Base-by-base conservation (phyloP, 2,888 invertebrate genomes). In the Stenolophus ochropezus region DNA sequence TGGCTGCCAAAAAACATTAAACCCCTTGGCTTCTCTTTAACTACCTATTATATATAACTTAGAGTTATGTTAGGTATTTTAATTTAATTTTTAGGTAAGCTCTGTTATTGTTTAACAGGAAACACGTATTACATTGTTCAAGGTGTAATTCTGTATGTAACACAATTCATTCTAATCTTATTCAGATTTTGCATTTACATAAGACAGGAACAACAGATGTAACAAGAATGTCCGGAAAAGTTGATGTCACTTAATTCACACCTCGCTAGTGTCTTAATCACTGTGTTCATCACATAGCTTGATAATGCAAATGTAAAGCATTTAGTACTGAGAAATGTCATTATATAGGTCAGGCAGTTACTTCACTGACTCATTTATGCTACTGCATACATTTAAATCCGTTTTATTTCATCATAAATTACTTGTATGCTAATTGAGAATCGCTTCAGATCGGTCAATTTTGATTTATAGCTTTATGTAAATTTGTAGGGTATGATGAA, bases 191-290 rank as follows among this genome's bases (percentile, higher is more conserved):
- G 25, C 61, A 61, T 61, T 61, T 61, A 61, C 61, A 61, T 61
- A 61, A 61, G 11, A n/a, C n/a, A 61, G 23, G 16, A 61, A 25
- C 61, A 27, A 11, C 61, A 25, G 61, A 6, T 21, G 61, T 61
- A 61, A 61, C 25, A 25, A 61, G 21, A 56, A 11, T 8, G 8
- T 56, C 56, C 18, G 20, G n/a, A 42, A 69, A 69, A 42, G 6
- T 16, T 69, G 69, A 69, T 69, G 69, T 69, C 69, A 69, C 33
- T 33, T 42, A 69, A 69, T 69, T 69, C 69, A 69, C 42, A 69
- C 42, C 69, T 61, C 23, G 61, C n/a, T 61, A 2, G 5, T 2
- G n/a, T 21, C 61, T 61, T 33, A 69, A 69, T 69, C 69, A 69
- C 33, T 18, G 27, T 69, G 21, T 69, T 69, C 42, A 47, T 42